Base-by-base conservation (phyloP, 2,113 vertebrate species). In the Clarias macrocephalus region DNA sequence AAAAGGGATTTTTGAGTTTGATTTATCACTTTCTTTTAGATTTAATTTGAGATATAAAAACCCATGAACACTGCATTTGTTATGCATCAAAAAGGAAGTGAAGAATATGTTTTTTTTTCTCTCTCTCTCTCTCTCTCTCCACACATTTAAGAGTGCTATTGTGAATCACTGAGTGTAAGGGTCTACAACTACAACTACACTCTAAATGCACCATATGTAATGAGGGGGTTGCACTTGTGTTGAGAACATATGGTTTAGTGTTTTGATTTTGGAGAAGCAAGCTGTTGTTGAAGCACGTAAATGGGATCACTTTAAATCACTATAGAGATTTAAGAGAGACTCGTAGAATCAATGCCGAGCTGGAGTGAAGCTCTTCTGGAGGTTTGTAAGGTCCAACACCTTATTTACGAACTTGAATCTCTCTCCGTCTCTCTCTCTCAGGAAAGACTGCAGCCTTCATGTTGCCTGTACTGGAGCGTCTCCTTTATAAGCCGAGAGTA, bases 371-470 rank as follows among this genome's bases (percentile, higher is more conserved):
- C 5, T 15, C 19, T 81, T 62, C 19, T 42, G 19, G 18, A 33
- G 28, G 28, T 28, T 80, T 59, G 28, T 80, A 33, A 28, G 10
- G 28, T 57, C 15, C 0, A 75, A 15, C 9, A 52, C 1, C 23
- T 76, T 1, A 13, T 16, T 52, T n/a, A 76, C 11, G 54, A 28
- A 54, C 48, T 6, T 25, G 23, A 42, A 4, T 52, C 12, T 25
- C 23, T 25, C 42, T 52, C 21, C 54, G 18, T 48, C 33, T 72
- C 33, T 48, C 33, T 37, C 37, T 73, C 19, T 37, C 82, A 99
- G 98, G 98, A 72, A 99, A 99, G 95, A 99, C 98, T 0, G 98
- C 98, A 3, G 98, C 98, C 60, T 99, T 99, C 91, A 97, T 98
- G 90, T 86, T 99, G 80, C 98, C 98, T 0, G 97, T 99, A 21